Percentiles rank a stretch among this genome's conserved stretches.
These are phyloP conservation scores for Cataglyphis livida DNA, from an alignment of 2,888 invertebrate genomes.

Conservation along the genomic window DNA sequence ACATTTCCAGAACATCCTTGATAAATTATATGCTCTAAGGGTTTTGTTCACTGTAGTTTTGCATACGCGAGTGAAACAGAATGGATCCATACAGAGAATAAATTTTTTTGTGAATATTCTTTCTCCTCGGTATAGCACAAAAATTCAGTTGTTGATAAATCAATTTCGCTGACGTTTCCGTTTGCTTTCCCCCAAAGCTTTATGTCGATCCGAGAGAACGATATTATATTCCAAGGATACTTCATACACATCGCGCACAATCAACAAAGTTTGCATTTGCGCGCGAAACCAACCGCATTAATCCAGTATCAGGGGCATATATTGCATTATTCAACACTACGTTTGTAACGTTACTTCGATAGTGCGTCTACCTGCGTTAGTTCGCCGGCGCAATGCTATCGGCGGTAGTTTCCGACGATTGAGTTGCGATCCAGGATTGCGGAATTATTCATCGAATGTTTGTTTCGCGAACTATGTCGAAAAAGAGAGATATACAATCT, in stretches of 20 bases:
- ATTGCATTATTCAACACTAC: conserved; percentile 81
- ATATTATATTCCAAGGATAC: conserved; percentile 37
- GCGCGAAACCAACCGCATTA: conserved; percentile 62
- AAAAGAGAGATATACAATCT: neutral
- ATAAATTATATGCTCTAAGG: neutral
- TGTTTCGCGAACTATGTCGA: neutral
- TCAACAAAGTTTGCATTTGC: conserved; percentile 54
- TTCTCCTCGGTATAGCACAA: neutral
- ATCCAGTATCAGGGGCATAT: conserved; percentile 67
- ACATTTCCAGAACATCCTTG: neutral
- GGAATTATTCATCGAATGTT: conserved; percentile 36
- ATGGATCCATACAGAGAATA: neutral
- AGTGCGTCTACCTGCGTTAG: conserved; percentile 63
- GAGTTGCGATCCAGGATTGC: conserved; percentile 18
- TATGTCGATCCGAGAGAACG: neutral
- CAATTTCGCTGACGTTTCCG: neutral
- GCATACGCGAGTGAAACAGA: neutral
- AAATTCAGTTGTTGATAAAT: neutral
- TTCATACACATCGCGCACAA: conserved; percentile 24
- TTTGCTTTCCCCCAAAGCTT: neutral
- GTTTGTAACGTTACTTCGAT: conserved; percentile 74
- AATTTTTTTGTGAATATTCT: neutral
- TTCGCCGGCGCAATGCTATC: conserved; percentile 44
- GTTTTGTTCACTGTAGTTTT: neutral
- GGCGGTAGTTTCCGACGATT: conserved; percentile 39